Conservation (phyloP, 2,888 invertebrate species). For the Hartigia nigra region DNA sequence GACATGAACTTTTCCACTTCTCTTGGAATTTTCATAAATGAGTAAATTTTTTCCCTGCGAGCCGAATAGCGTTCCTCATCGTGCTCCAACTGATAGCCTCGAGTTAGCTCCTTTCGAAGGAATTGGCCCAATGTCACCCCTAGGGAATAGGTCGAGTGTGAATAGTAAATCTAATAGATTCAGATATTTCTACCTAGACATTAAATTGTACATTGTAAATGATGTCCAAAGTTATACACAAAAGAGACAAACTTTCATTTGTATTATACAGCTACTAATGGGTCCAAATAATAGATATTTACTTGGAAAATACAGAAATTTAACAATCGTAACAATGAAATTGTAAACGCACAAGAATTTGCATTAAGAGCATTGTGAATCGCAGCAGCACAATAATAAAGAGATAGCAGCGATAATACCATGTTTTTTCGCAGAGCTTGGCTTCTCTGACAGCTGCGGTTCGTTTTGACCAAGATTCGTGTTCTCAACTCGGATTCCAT, state of each 20-base stretch:
- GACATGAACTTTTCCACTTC: slow-evolving; percentile 93
- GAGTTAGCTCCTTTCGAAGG: slow-evolving; percentile 86
- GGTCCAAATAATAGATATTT: background rate
- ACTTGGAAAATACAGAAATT: background rate
- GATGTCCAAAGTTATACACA: background rate
- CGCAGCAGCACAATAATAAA: background rate
- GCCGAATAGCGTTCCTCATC: slow-evolving; percentile 96
- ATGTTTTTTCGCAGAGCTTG: slow-evolving; percentile 35
- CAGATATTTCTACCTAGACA: background rate
- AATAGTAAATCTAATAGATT: background rate
- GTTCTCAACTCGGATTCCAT: slow-evolving; percentile 41
- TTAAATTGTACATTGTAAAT: background rate
- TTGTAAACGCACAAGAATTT: background rate
- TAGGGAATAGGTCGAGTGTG: slow-evolving; percentile 25
- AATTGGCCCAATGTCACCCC: slow-evolving; percentile 69
- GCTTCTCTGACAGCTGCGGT: slow-evolving; percentile 31
- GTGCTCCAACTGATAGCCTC: slow-evolving; percentile 93
- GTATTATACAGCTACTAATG: background rate
- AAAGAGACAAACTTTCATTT: slow-evolving; percentile 9
- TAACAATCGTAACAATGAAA: background rate
- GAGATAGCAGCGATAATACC: slow-evolving; percentile 27
- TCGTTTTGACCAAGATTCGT: slow-evolving; percentile 36
- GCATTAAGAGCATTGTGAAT: background rate
- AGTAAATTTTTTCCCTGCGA: slow-evolving; percentile 94
- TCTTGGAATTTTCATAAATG: slow-evolving; percentile 94